Evolutionary conservation across 2,113 vertebrate species (phyloP).

Genomic region (Fregata magnificens): DNA sequence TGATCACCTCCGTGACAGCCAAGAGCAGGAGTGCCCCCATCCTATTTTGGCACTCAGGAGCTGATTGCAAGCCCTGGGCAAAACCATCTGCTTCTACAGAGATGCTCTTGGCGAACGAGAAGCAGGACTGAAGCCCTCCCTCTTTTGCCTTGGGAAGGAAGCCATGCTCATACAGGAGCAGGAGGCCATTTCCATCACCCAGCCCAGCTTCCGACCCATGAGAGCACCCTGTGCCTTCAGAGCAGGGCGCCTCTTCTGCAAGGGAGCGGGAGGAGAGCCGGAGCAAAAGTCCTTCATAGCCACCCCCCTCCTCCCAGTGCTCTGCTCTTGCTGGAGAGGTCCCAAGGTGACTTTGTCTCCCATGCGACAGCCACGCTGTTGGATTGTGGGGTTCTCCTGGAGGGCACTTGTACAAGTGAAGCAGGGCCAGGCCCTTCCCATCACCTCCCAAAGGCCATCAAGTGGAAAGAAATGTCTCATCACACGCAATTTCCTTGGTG

Average conservation of each 20-base stretch:
- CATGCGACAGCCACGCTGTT: accelerated
- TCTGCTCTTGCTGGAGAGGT: not conserved
- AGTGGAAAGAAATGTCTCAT: not conserved
- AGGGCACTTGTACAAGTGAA: not conserved
- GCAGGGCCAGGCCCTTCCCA: not conserved
- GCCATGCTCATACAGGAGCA: accelerated
- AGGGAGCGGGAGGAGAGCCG: not conserved
- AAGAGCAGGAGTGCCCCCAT: not conserved
- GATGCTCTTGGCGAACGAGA: not conserved
- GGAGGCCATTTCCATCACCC: not conserved
- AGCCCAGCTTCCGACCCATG: not conserved
- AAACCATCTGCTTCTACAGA: not conserved
- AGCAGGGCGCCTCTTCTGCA: not conserved
- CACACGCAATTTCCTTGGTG: not conserved
- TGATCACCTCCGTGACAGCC: not conserved
- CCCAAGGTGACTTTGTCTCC: not conserved
- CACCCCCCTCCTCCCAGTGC: not conserved
- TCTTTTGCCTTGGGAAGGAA: accelerated
- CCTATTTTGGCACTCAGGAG: not conserved
- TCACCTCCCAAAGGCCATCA: not conserved
- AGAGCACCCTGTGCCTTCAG: not conserved
- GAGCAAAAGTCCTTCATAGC: accelerated
- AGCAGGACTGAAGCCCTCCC: not conserved
- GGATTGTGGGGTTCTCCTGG: not conserved
- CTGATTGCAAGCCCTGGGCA: not conserved